phyloP scores from a whole-genome alignment of 2,797 vertebrate species.

The Gymnothorax reevesii region DNA sequence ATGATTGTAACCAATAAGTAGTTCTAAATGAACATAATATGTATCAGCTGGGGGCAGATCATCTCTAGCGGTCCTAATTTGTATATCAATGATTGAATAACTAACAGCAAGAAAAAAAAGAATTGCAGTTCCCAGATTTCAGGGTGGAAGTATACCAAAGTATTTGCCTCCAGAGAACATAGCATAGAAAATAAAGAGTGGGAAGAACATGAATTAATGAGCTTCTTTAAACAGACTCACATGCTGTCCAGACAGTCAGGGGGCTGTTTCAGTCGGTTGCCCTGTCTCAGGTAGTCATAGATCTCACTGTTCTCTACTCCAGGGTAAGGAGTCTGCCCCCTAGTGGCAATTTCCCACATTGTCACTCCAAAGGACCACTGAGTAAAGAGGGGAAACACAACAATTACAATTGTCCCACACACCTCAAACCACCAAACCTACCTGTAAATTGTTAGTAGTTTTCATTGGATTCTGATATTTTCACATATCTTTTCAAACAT shows the following conservation, averaged over 20 bases:
- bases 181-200: too few species aligned
- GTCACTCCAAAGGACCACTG: conserved; percentile 95
- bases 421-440: not conserved
- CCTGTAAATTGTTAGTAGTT: not conserved
- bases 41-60: too few species aligned
- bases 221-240: conserved; percentile 65
- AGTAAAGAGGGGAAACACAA: conserved; percentile 27
- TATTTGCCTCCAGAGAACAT: too few species aligned
- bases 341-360: conserved; percentile 92
- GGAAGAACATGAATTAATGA: too few species aligned
- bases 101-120: too few species aligned
- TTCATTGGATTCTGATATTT: not conserved
- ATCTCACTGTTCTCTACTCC: conserved; percentile 96
- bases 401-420: not conserved
- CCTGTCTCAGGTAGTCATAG: conserved; percentile 88
- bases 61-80: too few species aligned
- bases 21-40: too few species aligned
- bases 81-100: too few species aligned
- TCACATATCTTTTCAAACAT: not conserved
- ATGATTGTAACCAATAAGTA: too few species aligned
- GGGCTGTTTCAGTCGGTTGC: conserved; percentile 89
- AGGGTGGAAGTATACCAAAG: too few species aligned
- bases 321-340: conserved; percentile 89
- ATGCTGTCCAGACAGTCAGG: conserved; percentile 87
- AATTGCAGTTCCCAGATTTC: too few species aligned